Percentiles rank a stretch among this genome's conserved stretches.
These are phyloP conservation scores for Drosophila testacea DNA, from an alignment of 2,888 invertebrate species.

Conservation along the genomic window DNA sequence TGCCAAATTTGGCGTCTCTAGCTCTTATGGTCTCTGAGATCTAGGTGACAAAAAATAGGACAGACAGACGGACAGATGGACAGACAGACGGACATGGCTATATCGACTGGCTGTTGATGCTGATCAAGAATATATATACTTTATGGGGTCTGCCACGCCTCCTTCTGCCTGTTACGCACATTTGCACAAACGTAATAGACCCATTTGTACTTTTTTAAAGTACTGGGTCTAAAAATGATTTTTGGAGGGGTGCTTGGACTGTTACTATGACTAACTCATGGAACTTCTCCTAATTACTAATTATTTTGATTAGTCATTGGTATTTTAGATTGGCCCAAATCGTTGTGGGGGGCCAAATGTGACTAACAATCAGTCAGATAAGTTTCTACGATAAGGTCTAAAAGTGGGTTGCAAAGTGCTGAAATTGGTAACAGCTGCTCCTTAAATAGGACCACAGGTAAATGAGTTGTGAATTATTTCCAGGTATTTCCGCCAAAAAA, in stretches of 20 bases:
- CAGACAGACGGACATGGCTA: too few relatives aligned
- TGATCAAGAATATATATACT: too few relatives aligned
- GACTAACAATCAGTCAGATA: slow-evolving; percentile 59
- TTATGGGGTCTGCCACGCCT: too few relatives aligned
- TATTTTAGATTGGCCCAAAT: slow-evolving; percentile 47
- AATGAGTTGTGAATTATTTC: slow-evolving; percentile 26
- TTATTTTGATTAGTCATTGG: slow-evolving; percentile 57
- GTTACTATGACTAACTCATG: slow-evolving; percentile 38
- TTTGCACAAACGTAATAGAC: too few relatives aligned
- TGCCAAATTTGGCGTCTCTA: too few relatives aligned
- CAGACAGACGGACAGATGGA: too few relatives aligned
- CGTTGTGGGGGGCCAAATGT: slow-evolving; percentile 40
- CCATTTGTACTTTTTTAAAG: too few relatives aligned
- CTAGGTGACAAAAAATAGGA: too few relatives aligned
- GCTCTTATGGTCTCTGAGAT: too few relatives aligned
- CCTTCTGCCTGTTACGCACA: too few relatives aligned
- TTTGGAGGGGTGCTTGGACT: background rate
- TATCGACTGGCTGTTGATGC: too few relatives aligned
- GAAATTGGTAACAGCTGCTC: slow-evolving; percentile 37
- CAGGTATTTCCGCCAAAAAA: slow-evolving; percentile 38
- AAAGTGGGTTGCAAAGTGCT: slow-evolving; percentile 12
- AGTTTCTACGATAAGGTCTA: slow-evolving; percentile 46
- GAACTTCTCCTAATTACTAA: slow-evolving; percentile 52
- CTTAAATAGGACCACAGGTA: slow-evolving; percentile 58
- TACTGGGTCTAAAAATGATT: too few relatives aligned